These are phyloP conservation scores for Cephus nigrinus DNA, from an alignment of 2,888 invertebrate species.

Conservation along the genomic window DNA sequence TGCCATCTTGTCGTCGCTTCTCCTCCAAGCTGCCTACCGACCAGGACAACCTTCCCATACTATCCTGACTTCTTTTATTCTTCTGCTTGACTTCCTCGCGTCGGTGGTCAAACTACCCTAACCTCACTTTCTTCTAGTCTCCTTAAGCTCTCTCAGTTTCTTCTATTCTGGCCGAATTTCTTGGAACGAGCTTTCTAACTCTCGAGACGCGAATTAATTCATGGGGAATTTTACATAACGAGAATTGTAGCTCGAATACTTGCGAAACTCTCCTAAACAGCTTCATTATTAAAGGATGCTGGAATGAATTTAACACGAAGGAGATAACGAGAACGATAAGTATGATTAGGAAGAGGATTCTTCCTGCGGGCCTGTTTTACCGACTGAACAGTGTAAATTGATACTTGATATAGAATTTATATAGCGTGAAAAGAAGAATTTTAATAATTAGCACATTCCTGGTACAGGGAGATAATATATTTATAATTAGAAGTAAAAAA, in stretches of 20 bases:
- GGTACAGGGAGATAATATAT: background rate
- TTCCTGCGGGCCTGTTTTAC: background rate
- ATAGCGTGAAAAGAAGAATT: background rate
- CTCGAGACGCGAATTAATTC: too few relatives aligned
- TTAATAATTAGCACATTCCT: background rate
- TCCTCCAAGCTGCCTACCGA: constrained; percentile 36
- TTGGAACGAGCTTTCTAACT: background rate
- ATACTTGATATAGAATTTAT: background rate
- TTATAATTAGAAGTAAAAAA: background rate
- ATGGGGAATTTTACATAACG: too few relatives aligned
- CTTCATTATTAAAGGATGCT: background rate
- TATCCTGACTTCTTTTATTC: background rate
- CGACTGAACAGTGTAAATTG: background rate
- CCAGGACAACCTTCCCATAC: constrained; percentile 20
- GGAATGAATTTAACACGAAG: background rate
- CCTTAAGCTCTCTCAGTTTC: background rate
- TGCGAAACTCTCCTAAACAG: background rate
- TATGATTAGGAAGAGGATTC: background rate
- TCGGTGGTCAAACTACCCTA: background rate
- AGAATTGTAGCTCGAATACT: background rate
- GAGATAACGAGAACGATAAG: background rate
- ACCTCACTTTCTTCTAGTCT: background rate
- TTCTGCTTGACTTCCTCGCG: background rate
- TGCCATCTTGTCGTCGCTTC: constrained; percentile 63
- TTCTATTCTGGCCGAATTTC: background rate